A percentile compares a stretch with the other conserved stretches of the same genome.
phyloP scores from a whole-genome alignment of 2,113 vertebrate genomes.

The Neodontobutis hainanensis region DNA sequence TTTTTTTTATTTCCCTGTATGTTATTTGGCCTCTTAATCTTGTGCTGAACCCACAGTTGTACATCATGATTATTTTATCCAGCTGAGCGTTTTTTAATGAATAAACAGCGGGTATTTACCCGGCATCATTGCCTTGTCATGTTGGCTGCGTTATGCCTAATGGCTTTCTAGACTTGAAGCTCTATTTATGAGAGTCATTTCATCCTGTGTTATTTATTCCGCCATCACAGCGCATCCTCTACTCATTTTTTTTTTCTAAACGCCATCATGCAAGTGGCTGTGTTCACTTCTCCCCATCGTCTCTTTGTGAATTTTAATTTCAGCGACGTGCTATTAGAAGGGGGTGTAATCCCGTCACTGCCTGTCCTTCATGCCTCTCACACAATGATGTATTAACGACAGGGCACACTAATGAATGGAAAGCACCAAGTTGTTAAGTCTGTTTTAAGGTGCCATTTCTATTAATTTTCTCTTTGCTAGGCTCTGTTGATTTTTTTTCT shows the following conservation, averaged over 20 bases:
- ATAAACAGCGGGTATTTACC: constrained; percentile 91
- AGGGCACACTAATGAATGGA: constrained; percentile 87
- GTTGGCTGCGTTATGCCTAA: constrained; percentile 82
- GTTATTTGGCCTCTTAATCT: constrained; percentile 73
- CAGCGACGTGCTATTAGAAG: constrained; percentile 82
- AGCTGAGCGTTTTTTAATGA: constrained; percentile 78
- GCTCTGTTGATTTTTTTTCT: constrained; percentile 37
- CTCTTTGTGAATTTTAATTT: constrained; percentile 95
- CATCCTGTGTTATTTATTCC: constrained; percentile 92
- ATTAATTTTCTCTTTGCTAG: constrained; percentile 87
- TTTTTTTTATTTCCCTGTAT: constrained; percentile 57
- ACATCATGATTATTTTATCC: constrained; percentile 63
- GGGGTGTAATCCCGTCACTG: constrained; percentile 89
- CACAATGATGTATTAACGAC: constrained; percentile 92
- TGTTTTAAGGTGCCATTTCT: constrained; percentile 88
- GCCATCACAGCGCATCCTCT: constrained; percentile 63
- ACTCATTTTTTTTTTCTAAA: constrained; percentile 59
- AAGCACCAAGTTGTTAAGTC: constrained; percentile 89
- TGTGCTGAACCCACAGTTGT: constrained; percentile 46
- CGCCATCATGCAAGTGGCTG: constrained; percentile 86
- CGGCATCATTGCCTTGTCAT: constrained; percentile 88
- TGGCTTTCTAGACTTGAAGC: constrained; percentile 80
- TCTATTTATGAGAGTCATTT: constrained; percentile 89
- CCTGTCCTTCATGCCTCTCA: constrained; percentile 93
- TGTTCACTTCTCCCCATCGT: constrained; percentile 85